phyloP scores from a whole-genome alignment of 2,888 invertebrate genomes.

The Choreutis nemorana region DNA sequence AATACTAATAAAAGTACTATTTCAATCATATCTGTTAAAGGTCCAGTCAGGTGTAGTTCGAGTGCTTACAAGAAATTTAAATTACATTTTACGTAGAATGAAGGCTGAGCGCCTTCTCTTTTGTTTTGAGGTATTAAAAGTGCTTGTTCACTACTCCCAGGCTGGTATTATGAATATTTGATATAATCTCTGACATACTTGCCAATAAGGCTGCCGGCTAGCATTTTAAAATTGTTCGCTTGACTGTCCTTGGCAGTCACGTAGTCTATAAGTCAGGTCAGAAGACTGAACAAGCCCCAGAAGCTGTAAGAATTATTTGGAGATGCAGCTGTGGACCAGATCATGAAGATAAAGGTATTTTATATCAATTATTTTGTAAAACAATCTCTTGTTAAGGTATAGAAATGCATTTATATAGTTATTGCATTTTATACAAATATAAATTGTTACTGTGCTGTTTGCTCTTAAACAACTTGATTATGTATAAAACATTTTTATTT shows the following conservation, averaged over 20 bases:
- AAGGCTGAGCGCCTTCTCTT: too few species aligned
- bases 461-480: too few species aligned
- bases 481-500: too few species aligned
- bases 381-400: constrained; percentile 39
- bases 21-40: constrained; percentile 67
- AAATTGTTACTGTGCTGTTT: too few species aligned
- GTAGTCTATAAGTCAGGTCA: constrained; percentile 67
- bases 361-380: constrained; percentile 59
- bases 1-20: constrained; percentile 60
- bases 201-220: constrained; percentile 46
- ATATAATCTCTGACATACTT: too few species aligned
- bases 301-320: constrained; percentile 60
- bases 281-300: constrained; percentile 63
- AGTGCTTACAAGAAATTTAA: constrained; percentile 55
- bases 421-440: too few species aligned
- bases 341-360: constrained; percentile 61
- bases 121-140: too few species aligned
- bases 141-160: too few species aligned
- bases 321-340: constrained; percentile 58
- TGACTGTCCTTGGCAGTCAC: constrained; percentile 65
- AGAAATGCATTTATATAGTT: too few species aligned
- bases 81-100: too few species aligned
- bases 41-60: constrained; percentile 67
- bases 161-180: too few species aligned
- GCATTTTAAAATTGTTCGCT: constrained; percentile 63